These are phyloP conservation scores for Bombus soroeensis DNA, from an alignment of 1,140 invertebrate genomes.

Conservation along the genomic window DNA sequence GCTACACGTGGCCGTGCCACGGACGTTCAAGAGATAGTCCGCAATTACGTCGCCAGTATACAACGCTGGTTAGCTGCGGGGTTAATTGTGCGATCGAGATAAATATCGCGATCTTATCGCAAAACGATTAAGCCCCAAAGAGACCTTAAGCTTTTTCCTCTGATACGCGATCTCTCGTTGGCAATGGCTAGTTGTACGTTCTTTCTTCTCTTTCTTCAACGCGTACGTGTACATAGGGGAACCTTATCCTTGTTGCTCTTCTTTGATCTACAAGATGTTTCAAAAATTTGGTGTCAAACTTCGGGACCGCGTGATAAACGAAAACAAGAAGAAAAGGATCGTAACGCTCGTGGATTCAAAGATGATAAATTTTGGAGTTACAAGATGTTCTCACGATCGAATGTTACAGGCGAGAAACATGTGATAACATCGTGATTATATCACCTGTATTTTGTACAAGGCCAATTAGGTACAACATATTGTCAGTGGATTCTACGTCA, in stretches of 20 bases:
- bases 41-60: constrained; percentile 37
- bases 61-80: constrained; percentile 34
- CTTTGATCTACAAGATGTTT: not conserved
- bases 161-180: constrained; percentile 37
- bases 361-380: no score
- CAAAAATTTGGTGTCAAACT: no score
- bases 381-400: no score
- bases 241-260: not conserved
- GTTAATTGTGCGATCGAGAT: constrained; percentile 55
- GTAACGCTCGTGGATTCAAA: no score
- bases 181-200: constrained; percentile 7
- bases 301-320: no score
- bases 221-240: no score
- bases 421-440: no score
- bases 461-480: no score
- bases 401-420: no score
- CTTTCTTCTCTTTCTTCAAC: not conserved
- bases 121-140: constrained; percentile 38
- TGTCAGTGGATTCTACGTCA: no score
- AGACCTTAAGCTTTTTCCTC: constrained; percentile 49
- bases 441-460: no score
- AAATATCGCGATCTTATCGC: constrained; percentile 53
- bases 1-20: not conserved
- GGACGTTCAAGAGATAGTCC: constrained; percentile 11
- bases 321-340: no score